phyloP scores from a whole-genome alignment of 2,797 vertebrate species.

The Anomalospiza imberbis region DNA sequence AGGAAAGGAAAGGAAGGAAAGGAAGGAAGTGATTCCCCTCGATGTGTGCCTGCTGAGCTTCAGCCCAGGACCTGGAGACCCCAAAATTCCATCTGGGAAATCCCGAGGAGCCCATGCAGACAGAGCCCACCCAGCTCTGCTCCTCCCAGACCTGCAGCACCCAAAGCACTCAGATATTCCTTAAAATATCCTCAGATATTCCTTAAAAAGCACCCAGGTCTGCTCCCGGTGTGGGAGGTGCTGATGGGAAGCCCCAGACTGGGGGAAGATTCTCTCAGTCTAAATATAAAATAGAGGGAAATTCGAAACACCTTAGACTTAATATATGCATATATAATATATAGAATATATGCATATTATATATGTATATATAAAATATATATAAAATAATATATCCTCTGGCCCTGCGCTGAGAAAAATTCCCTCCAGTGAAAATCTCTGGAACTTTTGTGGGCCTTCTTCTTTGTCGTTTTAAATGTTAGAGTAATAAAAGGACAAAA shows the following conservation, averaged over 20 bases:
- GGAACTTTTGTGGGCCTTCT: neutral
- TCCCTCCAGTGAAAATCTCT: neutral
- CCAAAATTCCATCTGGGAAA: neutral
- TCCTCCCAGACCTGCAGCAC: neutral
- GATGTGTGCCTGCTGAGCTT: neutral
- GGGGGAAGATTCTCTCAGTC: neutral
- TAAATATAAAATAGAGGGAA: neutral
- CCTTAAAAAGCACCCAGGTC: neutral
- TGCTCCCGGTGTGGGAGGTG: fast-evolving
- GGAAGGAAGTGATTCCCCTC: neutral
- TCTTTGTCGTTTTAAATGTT: neutral
- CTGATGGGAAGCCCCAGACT: neutral
- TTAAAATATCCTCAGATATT: neutral
- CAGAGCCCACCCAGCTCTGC: neutral
- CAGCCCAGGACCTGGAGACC: neutral
- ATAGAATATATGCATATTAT: neutral
- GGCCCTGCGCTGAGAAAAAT: neutral
- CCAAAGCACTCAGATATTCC: neutral
- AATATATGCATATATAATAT: neutral
- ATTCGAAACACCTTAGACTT: neutral
- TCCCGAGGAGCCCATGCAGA: fast-evolving
- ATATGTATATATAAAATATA: no score
- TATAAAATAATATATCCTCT: no score
- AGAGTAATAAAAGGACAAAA: neutral
- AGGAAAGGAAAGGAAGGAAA: neutral